phyloP scores from a whole-genome alignment of 2,113 vertebrate species.

The Capreolus pygargus region DNA sequence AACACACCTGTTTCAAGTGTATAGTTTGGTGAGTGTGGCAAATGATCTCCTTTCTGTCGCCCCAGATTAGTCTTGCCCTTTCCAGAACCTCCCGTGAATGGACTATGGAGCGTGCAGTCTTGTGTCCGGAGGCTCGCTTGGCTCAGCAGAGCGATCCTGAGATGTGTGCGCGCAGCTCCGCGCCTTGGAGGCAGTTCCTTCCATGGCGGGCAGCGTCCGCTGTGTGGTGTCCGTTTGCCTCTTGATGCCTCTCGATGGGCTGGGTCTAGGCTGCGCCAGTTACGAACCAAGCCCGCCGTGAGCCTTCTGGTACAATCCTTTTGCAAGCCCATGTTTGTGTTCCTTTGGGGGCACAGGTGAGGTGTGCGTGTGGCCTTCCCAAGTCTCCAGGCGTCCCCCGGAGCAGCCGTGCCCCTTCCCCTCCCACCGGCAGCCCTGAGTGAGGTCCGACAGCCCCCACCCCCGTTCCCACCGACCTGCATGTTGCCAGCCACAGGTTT shows the following conservation, averaged over 20 bases:
- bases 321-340: not conserved
- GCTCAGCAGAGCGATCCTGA: not conserved
- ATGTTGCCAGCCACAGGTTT: not conserved
- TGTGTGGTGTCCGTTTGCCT: not conserved
- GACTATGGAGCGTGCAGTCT: not conserved
- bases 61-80: not conserved
- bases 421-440: not conserved
- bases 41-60: not conserved
- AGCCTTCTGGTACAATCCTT: not conserved
- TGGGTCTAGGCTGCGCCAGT: not conserved
- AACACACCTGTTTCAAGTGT: not conserved
- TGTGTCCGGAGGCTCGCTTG: not conserved
- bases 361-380: not conserved
- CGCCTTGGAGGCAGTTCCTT: not conserved
- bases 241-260: not conserved
- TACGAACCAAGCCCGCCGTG: not conserved
- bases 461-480: not conserved
- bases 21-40: not conserved
- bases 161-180: fast-evolving
- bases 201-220: not conserved
- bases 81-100: not conserved
- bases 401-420: too few relatives aligned
- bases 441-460: not conserved
- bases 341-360: not conserved
- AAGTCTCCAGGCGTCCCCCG: not conserved